phyloP scores from a whole-genome alignment of 1,140 invertebrate species.

The Anastatus disparis region DNA sequence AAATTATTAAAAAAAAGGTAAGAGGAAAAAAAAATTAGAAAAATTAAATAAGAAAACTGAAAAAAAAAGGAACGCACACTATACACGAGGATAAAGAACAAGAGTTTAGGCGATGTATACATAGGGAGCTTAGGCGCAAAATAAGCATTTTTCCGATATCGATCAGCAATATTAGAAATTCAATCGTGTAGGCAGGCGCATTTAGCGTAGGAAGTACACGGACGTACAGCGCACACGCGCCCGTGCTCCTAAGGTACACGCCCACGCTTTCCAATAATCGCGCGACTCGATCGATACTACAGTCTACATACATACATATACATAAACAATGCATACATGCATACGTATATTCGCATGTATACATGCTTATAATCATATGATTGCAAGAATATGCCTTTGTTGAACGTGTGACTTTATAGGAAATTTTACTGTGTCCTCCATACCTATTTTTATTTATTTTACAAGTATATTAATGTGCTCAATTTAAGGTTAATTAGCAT shows the following conservation, averaged over 20 bases:
- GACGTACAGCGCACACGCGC: too few relatives aligned
- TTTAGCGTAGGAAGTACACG: not conserved
- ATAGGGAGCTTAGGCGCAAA: slow-evolving; percentile 20
- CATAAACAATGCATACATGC: too few relatives aligned
- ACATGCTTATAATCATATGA: too few relatives aligned
- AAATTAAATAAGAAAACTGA: not conserved
- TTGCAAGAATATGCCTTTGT: too few relatives aligned
- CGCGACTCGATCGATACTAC: slow-evolving; percentile 33
- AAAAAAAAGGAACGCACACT: slow-evolving; percentile 3
- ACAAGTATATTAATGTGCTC: too few relatives aligned
- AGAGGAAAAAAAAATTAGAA: not conserved
- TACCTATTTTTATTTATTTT: too few relatives aligned
- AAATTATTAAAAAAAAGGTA: not conserved
- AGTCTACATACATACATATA: not conserved
- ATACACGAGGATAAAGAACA: not conserved
- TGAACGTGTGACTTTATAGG: not conserved
- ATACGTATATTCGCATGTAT: not conserved
- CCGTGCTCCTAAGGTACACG: slow-evolving; percentile 12
- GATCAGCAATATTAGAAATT: slow-evolving; percentile 42
- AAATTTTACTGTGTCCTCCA: not conserved
- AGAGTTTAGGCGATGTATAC: too few relatives aligned
- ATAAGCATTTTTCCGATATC: slow-evolving; percentile 35
- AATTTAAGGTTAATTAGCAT: too few relatives aligned
- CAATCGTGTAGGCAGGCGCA: slow-evolving; percentile 33
- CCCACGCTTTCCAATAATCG: slow-evolving; percentile 42